These are phyloP conservation scores for Papio anubis DNA, from an alignment of 2,113 vertebrate genomes.

Conservation along the genomic window DNA sequence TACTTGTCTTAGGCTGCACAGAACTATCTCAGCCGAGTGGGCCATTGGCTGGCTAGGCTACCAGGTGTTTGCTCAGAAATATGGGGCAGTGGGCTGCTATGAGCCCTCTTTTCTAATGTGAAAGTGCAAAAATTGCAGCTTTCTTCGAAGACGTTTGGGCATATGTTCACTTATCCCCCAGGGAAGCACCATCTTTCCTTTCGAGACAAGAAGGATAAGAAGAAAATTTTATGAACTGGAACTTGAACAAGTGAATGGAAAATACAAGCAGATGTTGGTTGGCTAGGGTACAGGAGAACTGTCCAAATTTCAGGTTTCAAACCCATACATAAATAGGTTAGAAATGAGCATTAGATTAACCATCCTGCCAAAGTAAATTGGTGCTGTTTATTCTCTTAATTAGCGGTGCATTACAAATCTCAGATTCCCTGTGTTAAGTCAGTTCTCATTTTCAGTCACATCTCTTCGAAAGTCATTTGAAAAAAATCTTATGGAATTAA, in stretches of 20 bases:
- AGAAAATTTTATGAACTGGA: slow-evolving; percentile 67
- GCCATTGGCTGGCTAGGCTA: not conserved
- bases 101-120: not conserved
- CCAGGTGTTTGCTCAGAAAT: not conserved
- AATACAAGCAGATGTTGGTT: slow-evolving; percentile 67
- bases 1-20: not conserved
- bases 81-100: not conserved
- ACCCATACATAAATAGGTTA: slow-evolving; percentile 22
- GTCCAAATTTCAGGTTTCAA: slow-evolving; percentile 55
- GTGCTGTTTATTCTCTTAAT: slow-evolving; percentile 10
- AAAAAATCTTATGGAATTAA: slow-evolving; percentile 27
- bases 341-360: slow-evolving; percentile 21
- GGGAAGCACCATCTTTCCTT: slow-evolving; percentile 49
- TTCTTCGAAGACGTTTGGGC: slow-evolving; percentile 49
- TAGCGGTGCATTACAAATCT: not conserved
- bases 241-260: slow-evolving; percentile 63
- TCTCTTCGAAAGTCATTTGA: not conserved
- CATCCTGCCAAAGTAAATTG: slow-evolving; percentile 26
- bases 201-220: slow-evolving; percentile 35
- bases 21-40: not conserved
- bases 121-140: not conserved
- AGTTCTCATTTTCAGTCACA: slow-evolving; percentile 30
- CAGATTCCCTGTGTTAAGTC: not conserved
- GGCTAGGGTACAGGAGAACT: slow-evolving; percentile 28
- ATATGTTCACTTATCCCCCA: slow-evolving; percentile 55